Percentiles rank a stretch among this genome's conserved stretches.
Evolutionary conservation across 2,888 invertebrate genomes (phyloP).

Genomic region (Drosophila merina): DNA sequence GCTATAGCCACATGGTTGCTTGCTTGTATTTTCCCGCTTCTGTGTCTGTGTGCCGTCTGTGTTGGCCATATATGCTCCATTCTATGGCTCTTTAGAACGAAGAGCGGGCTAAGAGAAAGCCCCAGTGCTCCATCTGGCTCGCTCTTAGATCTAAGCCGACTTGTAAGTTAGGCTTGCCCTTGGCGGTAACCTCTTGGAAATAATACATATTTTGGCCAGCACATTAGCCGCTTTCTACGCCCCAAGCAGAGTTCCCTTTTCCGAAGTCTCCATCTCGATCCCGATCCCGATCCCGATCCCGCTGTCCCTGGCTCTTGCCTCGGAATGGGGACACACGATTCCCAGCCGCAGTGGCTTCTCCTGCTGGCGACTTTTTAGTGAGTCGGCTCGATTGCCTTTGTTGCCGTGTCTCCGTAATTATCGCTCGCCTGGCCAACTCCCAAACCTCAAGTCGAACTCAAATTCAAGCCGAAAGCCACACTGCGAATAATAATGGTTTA

Average conservation of each 20-base stretch:
- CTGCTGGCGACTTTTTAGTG: slow-evolving; percentile 34
- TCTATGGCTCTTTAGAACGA: slow-evolving; percentile 63
- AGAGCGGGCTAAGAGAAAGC: slow-evolving; percentile 50
- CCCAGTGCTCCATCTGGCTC: neutral
- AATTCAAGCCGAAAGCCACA: slow-evolving; percentile 36
- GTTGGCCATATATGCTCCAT: slow-evolving; percentile 26
- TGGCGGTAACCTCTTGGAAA: slow-evolving; percentile 63
- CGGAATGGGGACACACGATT: slow-evolving; percentile 69
- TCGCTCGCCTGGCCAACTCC: slow-evolving; percentile 62
- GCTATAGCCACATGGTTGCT: slow-evolving; percentile 48
- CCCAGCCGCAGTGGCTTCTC: slow-evolving; percentile 30
- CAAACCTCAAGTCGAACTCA: slow-evolving; percentile 45
- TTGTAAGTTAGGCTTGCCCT: slow-evolving; percentile 58
- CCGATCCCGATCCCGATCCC: slow-evolving; percentile 12
- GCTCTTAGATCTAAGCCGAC: neutral
- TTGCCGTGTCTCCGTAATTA: slow-evolving; percentile 71
- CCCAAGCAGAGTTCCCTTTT: slow-evolving; percentile 23
- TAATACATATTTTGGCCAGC: slow-evolving; percentile 25
- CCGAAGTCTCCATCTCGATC: slow-evolving; percentile 9
- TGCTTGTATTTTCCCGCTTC: slow-evolving; percentile 8
- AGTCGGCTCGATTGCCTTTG: slow-evolving; percentile 54
- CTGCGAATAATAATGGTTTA: slow-evolving; percentile 1
- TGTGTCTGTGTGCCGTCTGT: slow-evolving; percentile 35
- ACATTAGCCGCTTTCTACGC: slow-evolving; percentile 25
- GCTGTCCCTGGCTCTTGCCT: slow-evolving; percentile 23